These are phyloP conservation scores for Argyra leucocephala DNA, from an alignment of 2,888 invertebrate genomes.

Conservation along the genomic window DNA sequence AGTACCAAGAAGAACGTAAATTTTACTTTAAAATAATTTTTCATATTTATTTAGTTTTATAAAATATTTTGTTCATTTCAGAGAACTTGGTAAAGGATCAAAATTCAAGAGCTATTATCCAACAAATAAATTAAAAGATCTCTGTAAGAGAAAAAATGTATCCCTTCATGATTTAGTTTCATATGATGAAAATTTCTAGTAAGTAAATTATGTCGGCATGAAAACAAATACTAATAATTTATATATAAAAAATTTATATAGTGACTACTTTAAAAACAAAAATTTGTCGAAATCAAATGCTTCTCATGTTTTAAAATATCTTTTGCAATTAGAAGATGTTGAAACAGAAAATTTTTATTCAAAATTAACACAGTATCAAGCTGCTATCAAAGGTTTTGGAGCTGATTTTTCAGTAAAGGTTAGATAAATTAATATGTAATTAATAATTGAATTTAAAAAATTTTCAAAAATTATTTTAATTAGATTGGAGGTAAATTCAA, in stretches of 20 bases:
- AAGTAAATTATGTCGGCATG: not conserved
- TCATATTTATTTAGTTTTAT: no score
- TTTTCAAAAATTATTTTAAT: no score
- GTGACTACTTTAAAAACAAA: not conserved
- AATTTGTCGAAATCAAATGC: not conserved
- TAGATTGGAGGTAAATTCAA: not conserved
- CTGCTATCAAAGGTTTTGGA: not conserved
- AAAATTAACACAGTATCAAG: not conserved
- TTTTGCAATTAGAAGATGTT: not conserved
- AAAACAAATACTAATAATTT: not conserved
- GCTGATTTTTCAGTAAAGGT: not conserved
- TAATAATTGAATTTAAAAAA: no score
- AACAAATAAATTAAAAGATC: not conserved
- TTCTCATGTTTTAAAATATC: not conserved
- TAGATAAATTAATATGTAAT: no score
- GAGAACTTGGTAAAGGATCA: not conserved
- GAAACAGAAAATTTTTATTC: not conserved
- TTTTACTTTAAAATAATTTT: not conserved
- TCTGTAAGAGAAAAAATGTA: not conserved
- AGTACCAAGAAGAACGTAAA: not conserved
- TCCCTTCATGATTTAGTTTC: not conserved
- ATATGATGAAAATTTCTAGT: not conserved
- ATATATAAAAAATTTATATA: not conserved
- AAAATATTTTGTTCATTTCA: not conserved
- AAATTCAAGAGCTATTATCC: not conserved